phyloP scores from a whole-genome alignment of 2,797 vertebrate genomes.

The Crypturellus tataupa region DNA sequence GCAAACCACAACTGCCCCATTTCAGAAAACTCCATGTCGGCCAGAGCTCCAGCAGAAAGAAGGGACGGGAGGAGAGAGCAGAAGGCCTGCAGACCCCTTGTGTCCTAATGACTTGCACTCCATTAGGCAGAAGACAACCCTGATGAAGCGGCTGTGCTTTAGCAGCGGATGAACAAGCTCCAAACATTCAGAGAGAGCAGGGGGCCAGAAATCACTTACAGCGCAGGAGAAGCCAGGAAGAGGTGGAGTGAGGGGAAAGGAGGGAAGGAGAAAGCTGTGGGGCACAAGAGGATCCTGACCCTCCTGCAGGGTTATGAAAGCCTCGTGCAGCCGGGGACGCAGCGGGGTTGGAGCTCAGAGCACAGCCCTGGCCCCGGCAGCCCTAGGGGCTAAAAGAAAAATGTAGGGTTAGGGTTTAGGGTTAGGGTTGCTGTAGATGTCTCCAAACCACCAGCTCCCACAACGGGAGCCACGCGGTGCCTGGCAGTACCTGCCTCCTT shows the following conservation, averaged over 20 bases:
- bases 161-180: not conserved
- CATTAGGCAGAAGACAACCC: not conserved
- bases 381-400: no score
- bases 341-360: rapidly evolving
- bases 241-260: not conserved
- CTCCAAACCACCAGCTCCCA: not conserved
- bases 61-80: not conserved
- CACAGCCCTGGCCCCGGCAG: rapidly evolving
- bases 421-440: not conserved
- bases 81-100: not conserved
- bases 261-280: rapidly evolving
- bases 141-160: not conserved
- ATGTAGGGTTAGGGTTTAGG: no score
- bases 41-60: not conserved
- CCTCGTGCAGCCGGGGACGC: not conserved
- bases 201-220: not conserved
- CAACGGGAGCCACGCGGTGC: not conserved
- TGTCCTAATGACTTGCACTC: not conserved
- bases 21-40: not conserved
- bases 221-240: not conserved
- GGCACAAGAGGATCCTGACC: rapidly evolving
- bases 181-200: not conserved
- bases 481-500: not conserved
- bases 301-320: not conserved
- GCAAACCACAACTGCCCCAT: not conserved